These are phyloP conservation scores for Catharus fuscescens DNA, from an alignment of 2,113 vertebrate species.

Conservation along the genomic window DNA sequence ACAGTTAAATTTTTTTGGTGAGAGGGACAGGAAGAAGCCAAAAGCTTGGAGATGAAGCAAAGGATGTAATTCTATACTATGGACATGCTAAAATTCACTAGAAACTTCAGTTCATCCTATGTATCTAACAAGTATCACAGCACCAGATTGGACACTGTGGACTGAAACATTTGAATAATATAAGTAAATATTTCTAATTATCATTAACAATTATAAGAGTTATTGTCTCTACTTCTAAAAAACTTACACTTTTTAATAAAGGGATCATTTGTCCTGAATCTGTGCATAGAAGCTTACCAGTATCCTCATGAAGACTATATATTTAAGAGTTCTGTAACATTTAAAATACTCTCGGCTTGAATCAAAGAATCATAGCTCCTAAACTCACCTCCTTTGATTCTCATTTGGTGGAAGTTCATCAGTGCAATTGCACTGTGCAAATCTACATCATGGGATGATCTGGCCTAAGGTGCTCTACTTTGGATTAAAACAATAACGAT, in stretches of 20 bases:
- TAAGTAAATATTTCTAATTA: background rate
- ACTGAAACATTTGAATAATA: background rate
- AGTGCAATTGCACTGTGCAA: background rate
- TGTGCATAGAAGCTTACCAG: background rate
- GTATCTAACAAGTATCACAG: background rate
- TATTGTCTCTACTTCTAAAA: background rate
- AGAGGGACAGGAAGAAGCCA: background rate
- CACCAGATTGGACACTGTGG: background rate
- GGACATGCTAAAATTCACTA: background rate
- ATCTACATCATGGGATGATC: background rate
- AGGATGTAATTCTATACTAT: background rate
- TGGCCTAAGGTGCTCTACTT: background rate
- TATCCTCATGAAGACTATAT: background rate
- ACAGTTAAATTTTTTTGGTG: background rate
- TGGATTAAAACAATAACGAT: background rate
- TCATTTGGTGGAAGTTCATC: background rate
- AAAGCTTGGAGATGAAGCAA: background rate
- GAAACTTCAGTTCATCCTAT: background rate
- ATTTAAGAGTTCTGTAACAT: background rate
- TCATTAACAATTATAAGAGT: background rate
- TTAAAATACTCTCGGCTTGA: background rate
- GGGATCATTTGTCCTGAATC: background rate
- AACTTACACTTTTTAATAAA: background rate
- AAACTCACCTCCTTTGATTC: background rate
- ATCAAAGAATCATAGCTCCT: background rate